Conservation (phyloP, 2,888 invertebrate genomes). For the Zele albiditarsus region DNA sequence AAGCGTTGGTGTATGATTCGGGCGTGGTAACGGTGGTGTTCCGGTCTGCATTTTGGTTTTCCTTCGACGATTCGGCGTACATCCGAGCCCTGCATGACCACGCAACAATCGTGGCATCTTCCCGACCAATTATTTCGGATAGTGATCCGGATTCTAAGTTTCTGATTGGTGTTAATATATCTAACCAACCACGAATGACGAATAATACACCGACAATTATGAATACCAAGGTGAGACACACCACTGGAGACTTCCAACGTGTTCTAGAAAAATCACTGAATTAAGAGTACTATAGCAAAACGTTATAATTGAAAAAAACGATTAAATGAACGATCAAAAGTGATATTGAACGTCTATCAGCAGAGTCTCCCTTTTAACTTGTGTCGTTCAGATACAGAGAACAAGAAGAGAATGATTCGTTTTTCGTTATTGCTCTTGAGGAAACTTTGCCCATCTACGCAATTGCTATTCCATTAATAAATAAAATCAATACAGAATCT, state of each 20-base stretch:
- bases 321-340: too few species aligned
- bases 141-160: conserved; percentile 12
- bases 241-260: conserved; percentile 21
- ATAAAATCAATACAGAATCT: conserved; percentile 41
- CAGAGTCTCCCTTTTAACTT: background rate
- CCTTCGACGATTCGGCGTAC: conserved; percentile 64
- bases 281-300: background rate
- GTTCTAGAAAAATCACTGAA: background rate
- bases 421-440: background rate
- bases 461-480: conserved; percentile 32
- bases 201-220: conserved; percentile 53
- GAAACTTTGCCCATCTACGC: background rate
- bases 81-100: conserved; percentile 64
- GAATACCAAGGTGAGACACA: conserved; percentile 52
- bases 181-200: conserved; percentile 54
- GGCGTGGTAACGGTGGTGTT: conserved; percentile 56
- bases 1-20: conserved; percentile 47
- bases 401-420: background rate
- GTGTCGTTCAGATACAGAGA: background rate
- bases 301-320: too few species aligned
- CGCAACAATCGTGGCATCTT: conserved; percentile 61
- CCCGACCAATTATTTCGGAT: conserved; percentile 15
- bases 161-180: conserved; percentile 45
- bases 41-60: conserved; percentile 62
- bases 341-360: too few species aligned